phyloP scores from a whole-genome alignment of 2,113 vertebrate species.

The Chroicocephalus ridibundus region DNA sequence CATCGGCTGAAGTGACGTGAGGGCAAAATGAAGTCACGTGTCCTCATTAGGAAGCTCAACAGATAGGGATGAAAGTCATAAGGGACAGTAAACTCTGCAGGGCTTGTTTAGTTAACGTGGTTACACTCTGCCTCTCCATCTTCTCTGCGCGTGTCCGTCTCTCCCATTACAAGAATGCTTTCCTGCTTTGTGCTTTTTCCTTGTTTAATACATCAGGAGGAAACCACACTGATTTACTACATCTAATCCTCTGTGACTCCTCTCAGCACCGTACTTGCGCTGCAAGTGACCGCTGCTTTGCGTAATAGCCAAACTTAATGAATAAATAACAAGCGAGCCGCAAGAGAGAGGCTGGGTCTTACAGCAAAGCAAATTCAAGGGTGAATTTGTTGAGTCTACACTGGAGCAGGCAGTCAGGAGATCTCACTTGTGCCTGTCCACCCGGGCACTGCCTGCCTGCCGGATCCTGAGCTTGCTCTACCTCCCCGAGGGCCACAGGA shows the following conservation, averaged over 20 bases:
- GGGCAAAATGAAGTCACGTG: not conserved
- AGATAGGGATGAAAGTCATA: not conserved
- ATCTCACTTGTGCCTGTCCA: not conserved
- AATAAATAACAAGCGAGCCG: not conserved
- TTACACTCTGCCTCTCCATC: not conserved
- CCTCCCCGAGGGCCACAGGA: not conserved
- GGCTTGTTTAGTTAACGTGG: not conserved
- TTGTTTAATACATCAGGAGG: not conserved
- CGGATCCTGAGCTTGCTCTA: not conserved
- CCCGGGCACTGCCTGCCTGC: not conserved
- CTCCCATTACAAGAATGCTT: not conserved
- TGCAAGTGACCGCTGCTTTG: not conserved
- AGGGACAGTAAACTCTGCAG: not conserved
- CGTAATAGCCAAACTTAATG: not conserved
- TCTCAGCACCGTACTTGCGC: not conserved
- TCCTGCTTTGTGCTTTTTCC: not conserved
- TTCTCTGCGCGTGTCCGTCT: not conserved
- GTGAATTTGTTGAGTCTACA: not conserved
- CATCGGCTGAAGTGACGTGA: not conserved
- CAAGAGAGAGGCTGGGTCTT: not conserved
- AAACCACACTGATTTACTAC: not conserved
- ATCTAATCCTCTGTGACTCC: not conserved
- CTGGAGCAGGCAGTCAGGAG: not conserved
- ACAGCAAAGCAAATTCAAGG: not conserved
- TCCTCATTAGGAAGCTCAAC: constrained; percentile 6